phyloP scores from a whole-genome alignment of 2,113 vertebrate species.

The Ophiodon elongatus region DNA sequence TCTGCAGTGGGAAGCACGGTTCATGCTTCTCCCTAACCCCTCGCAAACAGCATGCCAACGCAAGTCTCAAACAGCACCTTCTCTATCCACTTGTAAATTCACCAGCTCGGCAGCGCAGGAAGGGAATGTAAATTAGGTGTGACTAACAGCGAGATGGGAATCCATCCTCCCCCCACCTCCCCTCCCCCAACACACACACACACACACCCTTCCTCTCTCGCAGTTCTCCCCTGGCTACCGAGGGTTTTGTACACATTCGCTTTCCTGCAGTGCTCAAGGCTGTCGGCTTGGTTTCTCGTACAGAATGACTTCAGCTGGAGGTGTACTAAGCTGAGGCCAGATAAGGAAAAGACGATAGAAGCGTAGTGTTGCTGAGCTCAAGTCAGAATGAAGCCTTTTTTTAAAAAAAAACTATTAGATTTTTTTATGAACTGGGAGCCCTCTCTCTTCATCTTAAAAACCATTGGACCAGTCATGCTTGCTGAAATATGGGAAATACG shows the following conservation, averaged over 20 bases:
- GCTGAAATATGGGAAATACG: constrained; percentile 42
- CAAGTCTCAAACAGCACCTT: constrained; percentile 74
- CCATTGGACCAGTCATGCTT: constrained; percentile 6
- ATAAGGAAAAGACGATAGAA: constrained; percentile 53
- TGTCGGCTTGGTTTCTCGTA: constrained; percentile 68
- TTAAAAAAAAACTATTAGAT: constrained; percentile 26
- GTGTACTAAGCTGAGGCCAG: constrained; percentile 54
- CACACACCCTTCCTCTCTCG: too few species aligned
- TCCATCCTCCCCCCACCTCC: constrained; percentile 43
- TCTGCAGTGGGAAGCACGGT: constrained; percentile 63
- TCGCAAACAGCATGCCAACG: constrained; percentile 76
- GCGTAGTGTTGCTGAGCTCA: constrained; percentile 37
- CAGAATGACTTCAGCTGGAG: constrained; percentile 67
- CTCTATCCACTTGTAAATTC: constrained; percentile 80
- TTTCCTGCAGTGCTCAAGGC: constrained; percentile 71
- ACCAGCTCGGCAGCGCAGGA: constrained; percentile 70
- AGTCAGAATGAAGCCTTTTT: constrained; percentile 40
- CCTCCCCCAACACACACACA: too few species aligned
- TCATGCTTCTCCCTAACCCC: constrained; percentile 63
- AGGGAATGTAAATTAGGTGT: constrained; percentile 82
- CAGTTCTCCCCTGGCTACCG: constrained; percentile 65
- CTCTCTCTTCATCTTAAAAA: constrained; percentile 43
- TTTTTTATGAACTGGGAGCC: constrained; percentile 43
- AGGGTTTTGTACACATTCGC: constrained; percentile 77
- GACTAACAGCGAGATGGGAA: constrained; percentile 80